These are phyloP conservation scores for Parnassius orleans DNA, from an alignment of 2,888 invertebrate species.

Conservation along the genomic window DNA sequence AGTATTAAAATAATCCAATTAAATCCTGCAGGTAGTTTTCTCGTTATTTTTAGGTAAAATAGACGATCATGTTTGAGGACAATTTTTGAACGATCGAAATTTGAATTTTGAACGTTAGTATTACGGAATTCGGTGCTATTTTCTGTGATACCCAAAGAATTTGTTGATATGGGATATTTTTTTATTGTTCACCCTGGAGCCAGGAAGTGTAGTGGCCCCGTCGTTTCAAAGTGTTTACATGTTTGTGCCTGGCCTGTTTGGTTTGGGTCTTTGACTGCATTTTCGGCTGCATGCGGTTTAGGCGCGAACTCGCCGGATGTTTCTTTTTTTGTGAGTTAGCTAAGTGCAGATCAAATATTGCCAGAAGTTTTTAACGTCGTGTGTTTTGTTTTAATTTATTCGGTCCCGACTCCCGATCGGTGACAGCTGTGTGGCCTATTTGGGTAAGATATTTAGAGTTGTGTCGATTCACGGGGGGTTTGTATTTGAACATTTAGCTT, in stretches of 20 bases:
- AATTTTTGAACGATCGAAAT: conserved; percentile 22
- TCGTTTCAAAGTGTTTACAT: conserved; percentile 59
- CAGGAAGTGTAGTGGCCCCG: conserved; percentile 46
- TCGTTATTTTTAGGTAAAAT: background rate
- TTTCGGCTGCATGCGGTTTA: conserved; percentile 61
- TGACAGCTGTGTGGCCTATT: conserved; percentile 29
- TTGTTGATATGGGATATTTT: conserved; percentile 43
- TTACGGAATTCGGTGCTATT: conserved; percentile 31
- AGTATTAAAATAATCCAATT: background rate
- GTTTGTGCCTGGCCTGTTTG: conserved; percentile 62
- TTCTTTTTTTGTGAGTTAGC: conserved; percentile 45
- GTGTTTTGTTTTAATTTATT: conserved; percentile 26
- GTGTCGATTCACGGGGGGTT: conserved; percentile 6
- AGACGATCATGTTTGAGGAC: background rate
- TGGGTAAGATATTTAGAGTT: conserved; percentile 7
- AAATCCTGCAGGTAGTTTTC: background rate
- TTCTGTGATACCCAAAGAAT: conserved; percentile 32
- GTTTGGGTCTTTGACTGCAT: conserved; percentile 63
- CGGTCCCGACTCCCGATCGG: conserved; percentile 18
- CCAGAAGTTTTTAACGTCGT: conserved; percentile 29
- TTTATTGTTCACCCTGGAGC: conserved; percentile 38
- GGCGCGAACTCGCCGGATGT: conserved; percentile 59
- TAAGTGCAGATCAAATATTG: conserved; percentile 67
- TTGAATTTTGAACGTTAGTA: conserved; percentile 35
- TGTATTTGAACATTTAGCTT: background rate